These are phyloP conservation scores for Orussus abietinus DNA, from an alignment of 1,140 invertebrate genomes.

Conservation along the genomic window DNA sequence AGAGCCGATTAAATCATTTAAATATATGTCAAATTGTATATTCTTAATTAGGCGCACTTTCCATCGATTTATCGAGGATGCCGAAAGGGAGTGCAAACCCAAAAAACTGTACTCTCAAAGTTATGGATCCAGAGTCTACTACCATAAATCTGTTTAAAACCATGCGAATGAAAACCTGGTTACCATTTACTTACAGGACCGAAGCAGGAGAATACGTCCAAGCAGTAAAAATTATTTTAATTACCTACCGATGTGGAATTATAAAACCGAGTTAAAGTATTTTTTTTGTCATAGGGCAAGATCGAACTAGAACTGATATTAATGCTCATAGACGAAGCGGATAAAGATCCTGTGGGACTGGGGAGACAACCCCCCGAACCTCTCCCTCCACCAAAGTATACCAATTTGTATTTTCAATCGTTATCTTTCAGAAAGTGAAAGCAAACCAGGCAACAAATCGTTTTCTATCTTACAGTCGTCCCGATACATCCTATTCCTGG, in stretches of 20 bases:
- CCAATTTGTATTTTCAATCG: too few species aligned
- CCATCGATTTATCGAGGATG: conserved; percentile 60
- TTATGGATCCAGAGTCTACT: conserved; percentile 59
- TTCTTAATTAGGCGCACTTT: conserved; percentile 57
- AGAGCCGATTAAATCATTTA: too few species aligned
- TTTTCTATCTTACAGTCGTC: conserved; percentile 51
- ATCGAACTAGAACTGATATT: conserved; percentile 63
- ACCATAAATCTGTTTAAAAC: conserved; percentile 76
- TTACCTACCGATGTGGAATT: conserved; percentile 5
- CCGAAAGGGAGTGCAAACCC: conserved; percentile 58
- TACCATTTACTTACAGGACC: conserved; percentile 63
- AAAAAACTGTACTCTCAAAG: conserved; percentile 58
- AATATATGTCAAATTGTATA: too few species aligned
- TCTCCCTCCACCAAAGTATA: conserved; percentile 60
- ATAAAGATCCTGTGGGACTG: conserved; percentile 58
- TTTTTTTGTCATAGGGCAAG: conserved; percentile 56
- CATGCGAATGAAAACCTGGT: conserved; percentile 74
- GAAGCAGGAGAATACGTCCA: conserved; percentile 37
- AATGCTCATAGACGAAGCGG: conserved; percentile 57
- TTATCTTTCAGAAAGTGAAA: conserved; percentile 12
- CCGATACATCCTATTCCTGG: conserved; percentile 61
- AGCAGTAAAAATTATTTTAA: conserved; percentile 39
- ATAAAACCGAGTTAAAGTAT: conserved; percentile 1
- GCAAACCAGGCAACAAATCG: conserved; percentile 3
- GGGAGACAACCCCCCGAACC: conserved; percentile 59